Evolutionary conservation across 1,140 invertebrate species (phyloP).

Genomic region (Bombus superbus): DNA sequence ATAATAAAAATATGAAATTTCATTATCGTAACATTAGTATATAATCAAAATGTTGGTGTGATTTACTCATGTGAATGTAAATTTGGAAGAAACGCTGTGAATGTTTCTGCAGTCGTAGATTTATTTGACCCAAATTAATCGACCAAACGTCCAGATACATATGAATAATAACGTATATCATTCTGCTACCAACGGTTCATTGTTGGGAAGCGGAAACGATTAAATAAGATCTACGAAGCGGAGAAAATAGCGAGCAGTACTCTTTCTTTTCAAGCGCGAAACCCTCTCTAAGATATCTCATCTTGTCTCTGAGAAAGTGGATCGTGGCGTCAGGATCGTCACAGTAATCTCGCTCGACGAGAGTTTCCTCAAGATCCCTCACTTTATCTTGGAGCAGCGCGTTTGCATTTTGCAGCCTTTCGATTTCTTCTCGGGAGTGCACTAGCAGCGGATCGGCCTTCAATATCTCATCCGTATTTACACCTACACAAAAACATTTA

Average conservation of each 20-base stretch:
- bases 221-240: background rate
- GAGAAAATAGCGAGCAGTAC: slow-evolving; percentile 52
- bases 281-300: slow-evolving; percentile 64
- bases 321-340: slow-evolving; percentile 68
- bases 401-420: slow-evolving; percentile 69
- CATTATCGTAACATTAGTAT: too few species aligned
- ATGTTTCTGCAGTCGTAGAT: too few species aligned
- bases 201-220: background rate
- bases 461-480: slow-evolving; percentile 65
- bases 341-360: slow-evolving; percentile 70
- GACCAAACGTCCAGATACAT: background rate
- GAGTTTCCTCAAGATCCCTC: slow-evolving; percentile 71
- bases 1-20: too few species aligned
- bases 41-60: too few species aligned
- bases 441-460: slow-evolving; percentile 73
- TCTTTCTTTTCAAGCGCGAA: slow-evolving; percentile 71
- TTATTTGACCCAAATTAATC: too few species aligned
- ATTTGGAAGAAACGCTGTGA: too few species aligned
- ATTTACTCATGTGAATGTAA: too few species aligned
- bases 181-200: background rate
- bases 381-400: slow-evolving; percentile 73
- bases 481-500: slow-evolving; percentile 64
- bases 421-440: slow-evolving; percentile 74
- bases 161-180: background rate
- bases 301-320: slow-evolving; percentile 68